phyloP scores from a whole-genome alignment of 1,140 invertebrate species.

The Solenopsis fugax region DNA sequence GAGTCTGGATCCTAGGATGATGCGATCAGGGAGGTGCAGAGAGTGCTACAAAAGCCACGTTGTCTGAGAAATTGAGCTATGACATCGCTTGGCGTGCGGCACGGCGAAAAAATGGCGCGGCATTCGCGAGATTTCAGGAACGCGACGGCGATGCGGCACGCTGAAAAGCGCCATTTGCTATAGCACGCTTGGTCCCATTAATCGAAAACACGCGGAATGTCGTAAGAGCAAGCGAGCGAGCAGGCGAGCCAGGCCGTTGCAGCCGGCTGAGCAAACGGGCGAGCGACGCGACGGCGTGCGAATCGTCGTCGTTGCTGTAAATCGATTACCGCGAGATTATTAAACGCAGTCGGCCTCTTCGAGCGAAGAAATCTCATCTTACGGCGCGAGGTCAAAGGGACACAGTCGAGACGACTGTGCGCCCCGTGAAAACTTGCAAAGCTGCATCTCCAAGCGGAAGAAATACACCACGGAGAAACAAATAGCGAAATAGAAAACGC shows the following conservation, averaged over 20 bases:
- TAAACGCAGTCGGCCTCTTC: conserved; percentile 60
- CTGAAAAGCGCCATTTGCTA: conserved; percentile 61
- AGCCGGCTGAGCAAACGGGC: background rate
- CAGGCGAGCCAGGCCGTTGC: background rate
- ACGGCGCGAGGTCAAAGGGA: conserved; percentile 71
- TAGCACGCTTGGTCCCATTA: conserved; percentile 68
- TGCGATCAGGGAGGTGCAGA: background rate
- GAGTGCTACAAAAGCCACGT: background rate
- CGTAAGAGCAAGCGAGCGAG: conserved; percentile 35
- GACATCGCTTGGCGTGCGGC: conserved; percentile 10
- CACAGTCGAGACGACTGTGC: conserved; percentile 58
- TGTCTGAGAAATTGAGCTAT: conserved; percentile 25
- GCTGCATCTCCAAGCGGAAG: conserved; percentile 9
- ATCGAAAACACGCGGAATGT: conserved; percentile 73
- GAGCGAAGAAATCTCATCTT: conserved; percentile 63
- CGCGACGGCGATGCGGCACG: conserved; percentile 62
- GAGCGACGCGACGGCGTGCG: conserved; percentile 51
- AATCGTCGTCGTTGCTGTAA: conserved; percentile 62
- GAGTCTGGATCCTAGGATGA: conserved; percentile 8
- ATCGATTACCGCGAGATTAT: conserved; percentile 74
- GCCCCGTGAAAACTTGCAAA: conserved; percentile 60
- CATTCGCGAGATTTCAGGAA: conserved; percentile 73
- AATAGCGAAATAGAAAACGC: background rate
- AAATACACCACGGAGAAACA: background rate
- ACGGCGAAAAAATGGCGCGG: conserved; percentile 53